Percentiles rank a stretch among this genome's conserved stretches.
phyloP scores from a whole-genome alignment of 2,113 vertebrate species.

The Calonectris borealis region DNA sequence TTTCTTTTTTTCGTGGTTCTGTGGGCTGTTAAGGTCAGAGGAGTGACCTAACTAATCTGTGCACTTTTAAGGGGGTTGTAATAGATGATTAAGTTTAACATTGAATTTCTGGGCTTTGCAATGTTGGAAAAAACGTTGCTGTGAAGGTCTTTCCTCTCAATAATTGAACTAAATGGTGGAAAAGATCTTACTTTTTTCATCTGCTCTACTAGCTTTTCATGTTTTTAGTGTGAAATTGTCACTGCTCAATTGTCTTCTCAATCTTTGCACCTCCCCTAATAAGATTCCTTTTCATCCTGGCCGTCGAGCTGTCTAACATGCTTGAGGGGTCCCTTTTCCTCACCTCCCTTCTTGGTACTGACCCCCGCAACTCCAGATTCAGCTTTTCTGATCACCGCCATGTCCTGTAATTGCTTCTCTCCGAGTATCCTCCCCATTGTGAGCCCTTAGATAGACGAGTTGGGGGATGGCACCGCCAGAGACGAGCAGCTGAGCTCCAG shows the following conservation, averaged over 20 bases:
- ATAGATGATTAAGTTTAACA: background rate
- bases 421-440: accelerated
- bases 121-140: background rate
- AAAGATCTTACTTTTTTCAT: background rate
- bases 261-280: background rate
- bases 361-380: background rate
- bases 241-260: background rate
- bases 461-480: background rate
- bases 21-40: background rate
- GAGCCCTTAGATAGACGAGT: background rate
- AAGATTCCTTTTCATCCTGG: background rate
- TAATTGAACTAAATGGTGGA: background rate
- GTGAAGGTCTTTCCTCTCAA: background rate
- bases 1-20: background rate
- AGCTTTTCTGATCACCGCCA: background rate
- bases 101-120: background rate
- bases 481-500: background rate
- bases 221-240: background rate
- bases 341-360: background rate
- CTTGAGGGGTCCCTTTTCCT: background rate
- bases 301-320: background rate
- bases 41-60: background rate
- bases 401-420: background rate
- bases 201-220: background rate
- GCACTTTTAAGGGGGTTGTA: background rate